Percentiles rank a stretch among this genome's conserved stretches.
phyloP scores from a whole-genome alignment of 2,797 vertebrate species.

The Lycodopsis pacificus region DNA sequence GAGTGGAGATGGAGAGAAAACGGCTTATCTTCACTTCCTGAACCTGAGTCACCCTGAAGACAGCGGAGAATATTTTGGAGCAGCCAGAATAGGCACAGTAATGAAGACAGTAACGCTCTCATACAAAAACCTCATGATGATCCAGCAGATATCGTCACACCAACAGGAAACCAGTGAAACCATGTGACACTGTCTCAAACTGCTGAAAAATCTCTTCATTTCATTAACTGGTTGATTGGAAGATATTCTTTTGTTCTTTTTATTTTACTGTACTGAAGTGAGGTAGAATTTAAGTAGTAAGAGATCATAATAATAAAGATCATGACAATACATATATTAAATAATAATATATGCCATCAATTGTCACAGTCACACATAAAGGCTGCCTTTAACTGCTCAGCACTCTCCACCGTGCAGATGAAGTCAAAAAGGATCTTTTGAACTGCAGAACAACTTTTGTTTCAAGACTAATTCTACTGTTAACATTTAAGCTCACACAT shows the following conservation, averaged over 20 bases:
- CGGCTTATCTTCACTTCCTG: constrained; percentile 54
- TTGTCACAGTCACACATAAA: background rate
- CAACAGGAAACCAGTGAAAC: constrained; percentile 42
- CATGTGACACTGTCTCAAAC: constrained; percentile 1
- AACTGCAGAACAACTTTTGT: too few species aligned
- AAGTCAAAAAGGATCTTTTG: background rate
- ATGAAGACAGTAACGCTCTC: constrained; percentile 24
- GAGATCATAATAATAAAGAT: background rate
- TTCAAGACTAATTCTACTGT: background rate
- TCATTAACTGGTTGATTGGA: background rate
- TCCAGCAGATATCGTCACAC: constrained; percentile 12
- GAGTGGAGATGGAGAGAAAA: constrained; percentile 67
- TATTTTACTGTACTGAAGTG: background rate
- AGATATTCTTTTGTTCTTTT: background rate
- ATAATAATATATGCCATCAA: background rate
- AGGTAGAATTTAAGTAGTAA: background rate
- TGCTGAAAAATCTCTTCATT: background rate
- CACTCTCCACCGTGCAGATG: background rate
- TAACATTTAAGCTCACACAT: too few species aligned
- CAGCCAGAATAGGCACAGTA: constrained; percentile 56
- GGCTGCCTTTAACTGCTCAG: background rate
- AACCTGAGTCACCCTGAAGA: constrained; percentile 50
- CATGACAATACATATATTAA: background rate
- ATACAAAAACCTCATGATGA: constrained; percentile 56
- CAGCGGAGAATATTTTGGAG: constrained; percentile 72